A percentile compares a stretch with the other conserved stretches of the same genome.
phyloP scores from a whole-genome alignment of 2,797 vertebrate genomes.

The Eulemur rubriventer region DNA sequence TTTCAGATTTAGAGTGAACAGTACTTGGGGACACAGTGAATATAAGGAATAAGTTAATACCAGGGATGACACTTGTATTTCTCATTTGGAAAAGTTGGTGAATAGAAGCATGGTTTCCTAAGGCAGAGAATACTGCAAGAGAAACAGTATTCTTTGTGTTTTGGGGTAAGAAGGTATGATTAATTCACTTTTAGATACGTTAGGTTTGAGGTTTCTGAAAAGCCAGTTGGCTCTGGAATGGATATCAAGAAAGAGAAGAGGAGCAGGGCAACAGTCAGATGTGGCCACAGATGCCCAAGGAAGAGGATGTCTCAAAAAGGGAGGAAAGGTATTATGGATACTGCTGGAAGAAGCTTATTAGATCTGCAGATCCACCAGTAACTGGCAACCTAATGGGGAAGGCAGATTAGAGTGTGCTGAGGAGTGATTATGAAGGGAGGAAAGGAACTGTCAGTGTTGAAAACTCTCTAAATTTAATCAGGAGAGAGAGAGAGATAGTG shows the following conservation, averaged over 20 bases:
- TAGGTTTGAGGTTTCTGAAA: neutral
- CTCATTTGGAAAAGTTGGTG: neutral
- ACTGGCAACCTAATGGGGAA: neutral
- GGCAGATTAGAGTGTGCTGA: rapidly evolving
- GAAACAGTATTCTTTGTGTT: neutral
- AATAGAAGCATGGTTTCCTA: neutral
- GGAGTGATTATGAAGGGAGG: neutral
- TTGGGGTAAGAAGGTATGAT: neutral
- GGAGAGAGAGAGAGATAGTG: neutral
- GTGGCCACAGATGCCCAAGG: neutral
- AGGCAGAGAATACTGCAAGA: neutral
- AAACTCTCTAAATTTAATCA: neutral
- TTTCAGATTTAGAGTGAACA: neutral
- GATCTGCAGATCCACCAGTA: neutral
- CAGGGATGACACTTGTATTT: neutral
- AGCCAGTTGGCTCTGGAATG: neutral
- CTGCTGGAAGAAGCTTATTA: too few species aligned
- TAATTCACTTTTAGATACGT: neutral
- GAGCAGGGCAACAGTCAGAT: neutral
- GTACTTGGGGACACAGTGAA: neutral
- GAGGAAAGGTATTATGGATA: neutral
- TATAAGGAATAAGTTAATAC: neutral
- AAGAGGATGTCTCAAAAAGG: neutral
- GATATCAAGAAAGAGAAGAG: neutral
- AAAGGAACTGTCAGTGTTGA: neutral